Base-by-base conservation (phyloP, 2,888 invertebrate genomes). In the Brachynemurus nebulosus region DNA sequence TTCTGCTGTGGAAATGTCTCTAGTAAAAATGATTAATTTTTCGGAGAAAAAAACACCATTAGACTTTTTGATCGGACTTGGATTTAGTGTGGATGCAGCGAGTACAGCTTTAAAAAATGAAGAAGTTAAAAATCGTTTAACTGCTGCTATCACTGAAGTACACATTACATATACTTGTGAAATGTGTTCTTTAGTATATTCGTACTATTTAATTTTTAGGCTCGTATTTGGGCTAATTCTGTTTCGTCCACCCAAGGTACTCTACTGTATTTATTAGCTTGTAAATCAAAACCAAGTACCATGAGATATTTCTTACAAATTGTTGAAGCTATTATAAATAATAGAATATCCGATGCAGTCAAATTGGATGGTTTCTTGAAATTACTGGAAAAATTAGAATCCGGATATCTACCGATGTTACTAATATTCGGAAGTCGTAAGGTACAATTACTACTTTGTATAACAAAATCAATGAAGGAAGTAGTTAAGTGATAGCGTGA, bases 271-370 rank as follows among this genome's bases (percentile, higher is more conserved):
- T 41, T 57, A 11, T 51, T 56, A 1, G 53, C 57, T 11, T 56
- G 53, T 38, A 57, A 57, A 49, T 49, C 55, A 4, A 50, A 53
- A n/a, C 55, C 53, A 16, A 55, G 52, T 42, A 55, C 54, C 7
- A 59, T 57, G 56, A 47, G 57, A 12, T 57, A 58, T 44, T 57
- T 57, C 41, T 49, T 57, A 21, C 58, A 57, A 47, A 45, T 59
- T 40, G 57, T 58, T 3, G 57, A 57, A 45, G 57, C 58, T 7
- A 55, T 58, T 36, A 54, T 58, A 18, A 57, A 59, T 42, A 55
- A 50, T 40, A 47, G 56, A 19, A 57, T 59, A 30, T 55, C 53
- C 27, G 57, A 57, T 46, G 56, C 55, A 5, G 54, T 58, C 37
- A 55, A 57, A 46, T 41, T 59, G 23, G 55, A 58, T 48, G 56